A percentile compares a stretch with the other conserved stretches of the same genome.
These are phyloP conservation scores for Campylomormyrus numenius DNA, from an alignment of 2,113 vertebrate species.

Conservation along the genomic window DNA sequence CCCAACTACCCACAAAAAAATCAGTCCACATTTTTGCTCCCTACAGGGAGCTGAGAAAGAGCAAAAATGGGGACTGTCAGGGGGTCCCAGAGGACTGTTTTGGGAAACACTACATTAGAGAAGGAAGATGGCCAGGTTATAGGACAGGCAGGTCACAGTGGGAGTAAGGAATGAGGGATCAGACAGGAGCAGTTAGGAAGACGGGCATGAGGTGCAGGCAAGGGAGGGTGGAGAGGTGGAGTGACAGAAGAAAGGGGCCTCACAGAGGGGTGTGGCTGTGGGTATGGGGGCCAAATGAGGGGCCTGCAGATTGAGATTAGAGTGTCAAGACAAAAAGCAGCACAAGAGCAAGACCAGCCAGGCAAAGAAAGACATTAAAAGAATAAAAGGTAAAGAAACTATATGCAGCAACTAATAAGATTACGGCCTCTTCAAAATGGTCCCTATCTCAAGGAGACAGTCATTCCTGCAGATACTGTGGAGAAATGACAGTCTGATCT, in stretches of 20 bases:
- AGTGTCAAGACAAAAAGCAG: background rate
- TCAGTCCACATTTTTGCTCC: no score
- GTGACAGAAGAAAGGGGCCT: background rate
- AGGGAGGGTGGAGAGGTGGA: background rate
- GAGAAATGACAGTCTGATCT: background rate
- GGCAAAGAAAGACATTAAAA: background rate
- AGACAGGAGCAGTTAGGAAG: background rate
- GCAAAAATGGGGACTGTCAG: no score
- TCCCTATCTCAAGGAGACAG: background rate
- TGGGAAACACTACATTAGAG: background rate
- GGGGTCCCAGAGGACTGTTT: background rate
- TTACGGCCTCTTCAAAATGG: background rate
- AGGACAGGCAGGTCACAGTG: background rate
- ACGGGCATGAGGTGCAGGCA: background rate
- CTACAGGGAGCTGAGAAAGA: no score
- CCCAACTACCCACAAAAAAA: no score
- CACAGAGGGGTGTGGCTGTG: background rate
- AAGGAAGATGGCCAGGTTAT: background rate
- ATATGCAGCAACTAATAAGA: background rate
- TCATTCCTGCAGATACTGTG: background rate
- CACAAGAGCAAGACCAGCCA: background rate
- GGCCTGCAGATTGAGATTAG: background rate
- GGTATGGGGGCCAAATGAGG: background rate
- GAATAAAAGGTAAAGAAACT: background rate
- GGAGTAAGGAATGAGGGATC: background rate